A percentile compares a stretch with the other conserved stretches of the same genome.
These are phyloP conservation scores for Alviniconcha marisindica DNA, from an alignment of 1,140 invertebrate genomes.

Conservation along the genomic window DNA sequence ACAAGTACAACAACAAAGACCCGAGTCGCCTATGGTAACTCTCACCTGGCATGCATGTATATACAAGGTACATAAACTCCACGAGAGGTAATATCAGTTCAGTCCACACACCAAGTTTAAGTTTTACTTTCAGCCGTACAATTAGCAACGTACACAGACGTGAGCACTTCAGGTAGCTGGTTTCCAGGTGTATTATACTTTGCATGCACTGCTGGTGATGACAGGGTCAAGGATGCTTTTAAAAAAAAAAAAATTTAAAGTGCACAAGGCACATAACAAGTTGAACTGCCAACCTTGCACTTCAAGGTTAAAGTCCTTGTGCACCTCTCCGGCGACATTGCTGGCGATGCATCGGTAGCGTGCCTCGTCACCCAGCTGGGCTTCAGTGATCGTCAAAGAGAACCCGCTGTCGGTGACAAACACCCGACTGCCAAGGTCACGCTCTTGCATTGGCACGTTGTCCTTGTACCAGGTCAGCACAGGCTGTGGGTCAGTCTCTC, in stretches of 20 bases:
- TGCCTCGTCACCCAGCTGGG: slow-evolving; percentile 73
- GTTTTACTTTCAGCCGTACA: too few relatives aligned
- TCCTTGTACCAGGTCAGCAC: slow-evolving; percentile 76
- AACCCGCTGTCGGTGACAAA: slow-evolving; percentile 59
- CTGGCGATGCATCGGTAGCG: slow-evolving; percentile 76
- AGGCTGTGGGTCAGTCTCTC: slow-evolving; percentile 75
- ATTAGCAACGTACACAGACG: too few relatives aligned
- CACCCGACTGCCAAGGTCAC: slow-evolving; percentile 49
- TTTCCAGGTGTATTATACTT: too few relatives aligned
- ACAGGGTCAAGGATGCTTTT: neutral
- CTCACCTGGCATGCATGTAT: too few relatives aligned
- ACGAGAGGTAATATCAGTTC: too few relatives aligned
- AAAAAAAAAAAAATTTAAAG: neutral
- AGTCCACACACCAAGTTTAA: too few relatives aligned
- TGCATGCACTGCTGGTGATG: too few relatives aligned
- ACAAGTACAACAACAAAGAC: too few relatives aligned
- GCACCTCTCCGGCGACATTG: slow-evolving; percentile 75
- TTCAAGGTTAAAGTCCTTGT: slow-evolving; percentile 68
- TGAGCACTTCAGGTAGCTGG: too few relatives aligned
- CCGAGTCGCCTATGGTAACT: too few relatives aligned
- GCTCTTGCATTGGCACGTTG: slow-evolving; percentile 49
- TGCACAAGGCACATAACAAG: too few relatives aligned
- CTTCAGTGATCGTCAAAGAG: slow-evolving; percentile 61
- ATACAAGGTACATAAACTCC: too few relatives aligned
- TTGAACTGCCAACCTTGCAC: slow-evolving; percentile 63